Evolutionary conservation across 2,888 invertebrate species (phyloP).

Genomic region (Noctua pronuba): DNA sequence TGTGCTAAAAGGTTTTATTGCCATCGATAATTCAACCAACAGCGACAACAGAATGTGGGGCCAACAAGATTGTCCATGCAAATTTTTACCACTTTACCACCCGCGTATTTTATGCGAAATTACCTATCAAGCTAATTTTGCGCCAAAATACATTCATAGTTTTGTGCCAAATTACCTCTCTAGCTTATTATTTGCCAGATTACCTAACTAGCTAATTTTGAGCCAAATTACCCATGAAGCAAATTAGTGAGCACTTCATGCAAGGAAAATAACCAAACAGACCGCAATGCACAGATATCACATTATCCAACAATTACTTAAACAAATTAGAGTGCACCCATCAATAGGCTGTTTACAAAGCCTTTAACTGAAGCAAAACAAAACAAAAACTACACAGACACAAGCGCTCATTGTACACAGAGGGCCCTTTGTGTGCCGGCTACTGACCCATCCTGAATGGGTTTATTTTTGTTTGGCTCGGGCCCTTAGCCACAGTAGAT

Average conservation of each 20-base stretch:
- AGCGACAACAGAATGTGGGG: neutral
- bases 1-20: conserved; percentile 27
- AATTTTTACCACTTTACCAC: neutral
- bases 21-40: conserved; percentile 24
- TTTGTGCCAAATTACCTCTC: neutral
- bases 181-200: neutral
- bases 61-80: neutral
- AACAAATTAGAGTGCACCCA: conserved; percentile 43
- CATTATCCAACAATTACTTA: conserved; percentile 39
- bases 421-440: conserved; percentile 76
- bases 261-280: neutral
- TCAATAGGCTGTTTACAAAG: conserved; percentile 39
- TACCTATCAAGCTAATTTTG: conserved; percentile 1
- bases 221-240: neutral
- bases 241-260: neutral
- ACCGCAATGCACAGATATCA: conserved; percentile 15
- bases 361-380: conserved; percentile 51
- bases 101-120: neutral
- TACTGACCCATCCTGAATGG: conserved; percentile 79
- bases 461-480: conserved; percentile 76
- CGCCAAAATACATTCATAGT: neutral
- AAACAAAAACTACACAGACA: conserved; percentile 47
- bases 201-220: neutral
- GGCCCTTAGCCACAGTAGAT: conserved; percentile 49
- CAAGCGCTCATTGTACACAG: conserved; percentile 67